Base-by-base conservation (phyloP, 2,113 vertebrate genomes). In the Dipodomys spectabilis region DNA sequence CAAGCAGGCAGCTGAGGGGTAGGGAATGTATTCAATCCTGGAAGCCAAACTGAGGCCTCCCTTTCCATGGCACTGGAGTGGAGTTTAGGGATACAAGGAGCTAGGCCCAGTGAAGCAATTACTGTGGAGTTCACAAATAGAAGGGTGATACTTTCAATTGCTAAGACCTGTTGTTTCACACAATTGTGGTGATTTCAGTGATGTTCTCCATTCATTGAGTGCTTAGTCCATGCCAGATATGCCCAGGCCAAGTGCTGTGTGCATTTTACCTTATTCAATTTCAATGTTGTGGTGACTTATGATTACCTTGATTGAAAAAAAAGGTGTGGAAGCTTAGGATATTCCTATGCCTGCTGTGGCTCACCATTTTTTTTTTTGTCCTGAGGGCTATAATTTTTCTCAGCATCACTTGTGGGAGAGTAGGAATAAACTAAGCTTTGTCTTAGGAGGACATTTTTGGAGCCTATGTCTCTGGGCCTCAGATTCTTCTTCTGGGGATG, bases 1-100 rank as follows among this genome's bases (percentile, higher is more conserved):
- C 2, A 22, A 91, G 32, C 49, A 20, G 45, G 86, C 85, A 97
- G 82, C 95, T 94, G 90, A 25, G 60, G 69, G 71, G 84, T 68
- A 30, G 49, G 69, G 79, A 82, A 64, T 60, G 27, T 20, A 44
- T 53, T 88, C n/a, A 72, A 23, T 93, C n/a, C 83, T 68, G 74
- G 93, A 87, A 93, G 74, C 92, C 86, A 90, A 53, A 74, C 9
- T 32, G 44, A 74, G 75, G 53, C 73, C 89, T 79, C 10, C 75
- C 44, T 88, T 25, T 94, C 28, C 68, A n/a, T 10, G n/a, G 92
- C 82, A 53, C 78, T 30, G 77, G 77, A 75, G 18, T 30, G 23
- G 74, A 79, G 35, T n/a, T 91, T 69, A 86, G 74, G 60, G 60
- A 60, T 84, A 10, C 5, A 82, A 57, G 86, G 72, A 45, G 30